phyloP scores from a whole-genome alignment of 2,888 invertebrate species.

The Myopa testacea region DNA sequence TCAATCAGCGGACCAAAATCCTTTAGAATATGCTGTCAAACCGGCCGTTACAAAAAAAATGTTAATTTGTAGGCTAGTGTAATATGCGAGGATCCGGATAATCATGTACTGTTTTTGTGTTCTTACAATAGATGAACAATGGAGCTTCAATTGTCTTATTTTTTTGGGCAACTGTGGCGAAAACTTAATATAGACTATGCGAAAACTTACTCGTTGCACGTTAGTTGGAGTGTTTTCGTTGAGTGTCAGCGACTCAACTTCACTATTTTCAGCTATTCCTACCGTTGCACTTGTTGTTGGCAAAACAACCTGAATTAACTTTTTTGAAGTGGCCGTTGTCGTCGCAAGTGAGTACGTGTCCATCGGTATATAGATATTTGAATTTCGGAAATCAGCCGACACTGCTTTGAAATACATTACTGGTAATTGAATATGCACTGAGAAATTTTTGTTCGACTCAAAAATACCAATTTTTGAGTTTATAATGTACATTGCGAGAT shows the following conservation, averaged over 20 bases:
- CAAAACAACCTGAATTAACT: constrained; percentile 42
- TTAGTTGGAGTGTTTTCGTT: constrained; percentile 53
- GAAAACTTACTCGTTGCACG: constrained; percentile 44
- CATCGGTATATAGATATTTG: constrained; percentile 83
- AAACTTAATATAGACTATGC: neutral
- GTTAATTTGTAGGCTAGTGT: too few relatives aligned
- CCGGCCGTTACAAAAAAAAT: too few relatives aligned
- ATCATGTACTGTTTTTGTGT: neutral
- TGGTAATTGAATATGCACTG: constrained; percentile 86
- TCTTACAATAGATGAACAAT: neutral
- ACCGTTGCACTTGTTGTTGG: constrained; percentile 47
- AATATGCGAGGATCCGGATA: neutral
- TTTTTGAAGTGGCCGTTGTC: constrained; percentile 49
- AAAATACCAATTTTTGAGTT: constrained; percentile 88
- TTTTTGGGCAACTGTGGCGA: neutral
- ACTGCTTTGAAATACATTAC: constrained; percentile 90
- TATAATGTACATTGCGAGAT: constrained; percentile 91
- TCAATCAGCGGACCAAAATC: too few relatives aligned
- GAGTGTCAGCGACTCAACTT: constrained; percentile 49
- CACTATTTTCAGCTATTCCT: constrained; percentile 48
- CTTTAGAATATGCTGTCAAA: too few relatives aligned
- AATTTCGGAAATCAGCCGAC: constrained; percentile 79
- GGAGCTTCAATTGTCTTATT: neutral
- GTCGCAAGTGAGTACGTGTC: constrained; percentile 69
- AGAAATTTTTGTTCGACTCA: constrained; percentile 86